Percentiles rank a stretch among this genome's conserved stretches.
Evolutionary conservation across 2,797 vertebrate species (phyloP).

Genomic region (Hoplostethus mediterraneus): DNA sequence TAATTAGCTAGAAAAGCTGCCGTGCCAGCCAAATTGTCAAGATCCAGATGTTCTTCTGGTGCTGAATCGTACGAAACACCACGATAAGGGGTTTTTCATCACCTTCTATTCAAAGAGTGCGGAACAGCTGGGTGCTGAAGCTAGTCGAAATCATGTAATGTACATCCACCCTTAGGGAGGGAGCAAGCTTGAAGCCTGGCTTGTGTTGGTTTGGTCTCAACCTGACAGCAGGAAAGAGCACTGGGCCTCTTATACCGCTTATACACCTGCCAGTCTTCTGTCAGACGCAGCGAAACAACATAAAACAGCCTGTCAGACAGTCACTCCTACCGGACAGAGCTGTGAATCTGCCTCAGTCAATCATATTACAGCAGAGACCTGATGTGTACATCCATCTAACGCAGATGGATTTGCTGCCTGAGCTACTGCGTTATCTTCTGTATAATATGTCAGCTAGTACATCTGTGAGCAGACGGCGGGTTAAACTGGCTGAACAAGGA

Average conservation of each 20-base stretch:
- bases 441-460: neutral
- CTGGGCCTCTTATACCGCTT: conserved; percentile 44
- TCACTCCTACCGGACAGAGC: conserved; percentile 30
- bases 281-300: conserved; percentile 43
- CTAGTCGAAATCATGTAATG: conserved; percentile 23
- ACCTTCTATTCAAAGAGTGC: conserved; percentile 20
- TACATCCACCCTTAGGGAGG: conserved; percentile 32
- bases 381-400: conserved; percentile 39
- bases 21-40: neutral
- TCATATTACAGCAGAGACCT: conserved; percentile 28
- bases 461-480: neutral
- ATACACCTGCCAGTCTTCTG: conserved; percentile 52
- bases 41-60: conserved; percentile 6
- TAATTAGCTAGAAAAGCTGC: conserved; percentile 30
- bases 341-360: conserved; percentile 39
- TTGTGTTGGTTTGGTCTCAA: conserved; percentile 49
- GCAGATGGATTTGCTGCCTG: neutral
- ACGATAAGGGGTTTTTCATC: neutral
- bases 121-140: conserved; percentile 32
- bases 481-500: neutral
- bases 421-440: conserved; percentile 6
- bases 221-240: conserved; percentile 50
- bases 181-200: conserved; percentile 8
- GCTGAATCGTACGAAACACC: neutral
- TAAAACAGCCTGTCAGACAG: conserved; percentile 47